Evolutionary conservation across 2,797 vertebrate genomes (phyloP).

Genomic region (Tragopan temminckii): DNA sequence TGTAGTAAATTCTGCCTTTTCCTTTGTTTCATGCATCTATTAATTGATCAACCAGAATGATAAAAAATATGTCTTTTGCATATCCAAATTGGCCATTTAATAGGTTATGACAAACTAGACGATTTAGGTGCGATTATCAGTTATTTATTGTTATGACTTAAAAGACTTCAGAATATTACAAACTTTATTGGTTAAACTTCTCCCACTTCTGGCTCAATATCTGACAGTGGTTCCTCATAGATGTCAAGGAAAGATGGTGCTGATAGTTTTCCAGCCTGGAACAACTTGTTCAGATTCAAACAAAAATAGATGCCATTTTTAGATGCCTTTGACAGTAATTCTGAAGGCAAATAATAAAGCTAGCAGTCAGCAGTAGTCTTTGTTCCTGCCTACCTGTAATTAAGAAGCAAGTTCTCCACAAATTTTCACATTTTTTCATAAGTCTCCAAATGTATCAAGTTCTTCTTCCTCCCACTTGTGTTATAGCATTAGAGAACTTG

Average conservation of each 20-base stretch:
- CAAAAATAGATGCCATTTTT: slow-evolving; percentile 17
- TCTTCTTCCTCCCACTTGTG: neutral
- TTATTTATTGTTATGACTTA: neutral
- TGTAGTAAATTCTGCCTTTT: neutral
- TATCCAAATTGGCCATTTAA: neutral
- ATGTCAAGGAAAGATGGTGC: neutral
- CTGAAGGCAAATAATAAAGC: slow-evolving; percentile 33
- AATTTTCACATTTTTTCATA: neutral
- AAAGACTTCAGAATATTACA: neutral
- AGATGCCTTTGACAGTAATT: slow-evolving; percentile 15
- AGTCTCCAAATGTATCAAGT: neutral
- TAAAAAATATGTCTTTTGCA: neutral
- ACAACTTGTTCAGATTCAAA: neutral
- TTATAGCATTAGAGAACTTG: neutral
- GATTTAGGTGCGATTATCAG: neutral
- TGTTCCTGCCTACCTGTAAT: slow-evolving; percentile 1
- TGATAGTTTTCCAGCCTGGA: neutral
- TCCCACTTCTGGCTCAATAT: neutral
- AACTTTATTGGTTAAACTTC: neutral
- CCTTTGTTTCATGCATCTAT: neutral
- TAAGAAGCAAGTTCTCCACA: neutral
- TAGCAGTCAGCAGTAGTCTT: slow-evolving; percentile 14
- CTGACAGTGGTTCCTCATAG: neutral
- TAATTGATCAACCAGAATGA: neutral
- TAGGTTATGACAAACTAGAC: neutral